These are phyloP conservation scores for Tipula vernalis DNA, from an alignment of 2,888 invertebrate genomes.

Conservation along the genomic window DNA sequence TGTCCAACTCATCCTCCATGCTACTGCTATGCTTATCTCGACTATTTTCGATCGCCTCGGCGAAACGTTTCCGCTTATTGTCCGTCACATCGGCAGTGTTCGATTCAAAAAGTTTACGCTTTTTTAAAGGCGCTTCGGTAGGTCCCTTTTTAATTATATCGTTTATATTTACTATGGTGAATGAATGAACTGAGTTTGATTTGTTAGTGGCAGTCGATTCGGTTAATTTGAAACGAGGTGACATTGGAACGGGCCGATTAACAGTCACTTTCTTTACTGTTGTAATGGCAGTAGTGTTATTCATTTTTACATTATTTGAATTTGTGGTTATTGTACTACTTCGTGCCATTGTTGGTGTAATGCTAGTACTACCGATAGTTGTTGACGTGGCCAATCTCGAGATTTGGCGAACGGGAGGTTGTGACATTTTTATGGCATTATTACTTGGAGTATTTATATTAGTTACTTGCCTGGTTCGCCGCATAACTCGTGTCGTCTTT, in stretches of 20 bases:
- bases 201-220: background rate
- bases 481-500: background rate
- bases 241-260: background rate
- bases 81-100: background rate
- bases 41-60: background rate
- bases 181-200: slow-evolving; percentile 24
- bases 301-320: background rate
- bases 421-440: background rate
- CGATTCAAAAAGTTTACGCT: background rate
- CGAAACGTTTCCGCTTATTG: background rate
- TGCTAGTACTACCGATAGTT: background rate
- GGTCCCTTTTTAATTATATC: slow-evolving; percentile 26
- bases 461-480: background rate
- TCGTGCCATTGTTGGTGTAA: background rate
- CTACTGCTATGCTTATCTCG: background rate
- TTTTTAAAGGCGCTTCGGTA: slow-evolving; percentile 14
- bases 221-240: background rate
- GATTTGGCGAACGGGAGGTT: background rate
- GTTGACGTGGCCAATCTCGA: background rate
- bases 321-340: background rate
- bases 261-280: background rate
- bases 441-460: background rate
- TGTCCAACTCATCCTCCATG: background rate
- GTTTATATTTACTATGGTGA: slow-evolving; percentile 34
- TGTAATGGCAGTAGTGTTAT: background rate